These are phyloP conservation scores for Lepilemur septentrionalis DNA, from an alignment of 2,797 vertebrate species.

Conservation along the genomic window DNA sequence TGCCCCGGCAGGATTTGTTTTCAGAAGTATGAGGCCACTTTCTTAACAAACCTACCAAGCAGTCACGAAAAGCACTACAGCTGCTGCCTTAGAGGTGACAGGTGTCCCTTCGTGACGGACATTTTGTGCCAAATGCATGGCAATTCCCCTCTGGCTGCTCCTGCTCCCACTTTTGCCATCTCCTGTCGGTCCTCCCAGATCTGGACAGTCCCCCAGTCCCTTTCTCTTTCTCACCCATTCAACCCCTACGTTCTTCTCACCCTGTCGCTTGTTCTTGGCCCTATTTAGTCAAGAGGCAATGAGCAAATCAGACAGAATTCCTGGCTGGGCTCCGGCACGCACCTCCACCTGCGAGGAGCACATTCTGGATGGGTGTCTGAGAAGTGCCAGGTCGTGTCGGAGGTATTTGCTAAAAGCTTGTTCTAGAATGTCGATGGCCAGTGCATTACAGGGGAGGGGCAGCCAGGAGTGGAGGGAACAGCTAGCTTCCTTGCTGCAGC, in stretches of 20 bases:
- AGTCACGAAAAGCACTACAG: background rate
- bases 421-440: background rate
- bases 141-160: background rate
- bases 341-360: background rate
- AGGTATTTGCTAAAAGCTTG: background rate
- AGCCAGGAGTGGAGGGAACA: background rate
- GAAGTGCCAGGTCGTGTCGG: background rate
- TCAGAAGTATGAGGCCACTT: background rate
- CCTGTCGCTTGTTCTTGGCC: background rate
- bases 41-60: background rate
- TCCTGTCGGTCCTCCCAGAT: background rate
- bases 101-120: background rate
- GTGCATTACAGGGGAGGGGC: background rate
- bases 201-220: background rate
- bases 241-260: background rate
- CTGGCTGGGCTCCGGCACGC: background rate
- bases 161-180: background rate
- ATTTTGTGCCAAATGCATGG: background rate
- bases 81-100: background rate
- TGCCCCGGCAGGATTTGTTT: background rate
- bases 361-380: background rate
- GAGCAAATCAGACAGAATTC: background rate
- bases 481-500: background rate
- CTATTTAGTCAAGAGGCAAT: background rate
- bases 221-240: background rate